phyloP scores from a whole-genome alignment of 2,888 invertebrate species.

The Glyphotaelius pellucidus region DNA sequence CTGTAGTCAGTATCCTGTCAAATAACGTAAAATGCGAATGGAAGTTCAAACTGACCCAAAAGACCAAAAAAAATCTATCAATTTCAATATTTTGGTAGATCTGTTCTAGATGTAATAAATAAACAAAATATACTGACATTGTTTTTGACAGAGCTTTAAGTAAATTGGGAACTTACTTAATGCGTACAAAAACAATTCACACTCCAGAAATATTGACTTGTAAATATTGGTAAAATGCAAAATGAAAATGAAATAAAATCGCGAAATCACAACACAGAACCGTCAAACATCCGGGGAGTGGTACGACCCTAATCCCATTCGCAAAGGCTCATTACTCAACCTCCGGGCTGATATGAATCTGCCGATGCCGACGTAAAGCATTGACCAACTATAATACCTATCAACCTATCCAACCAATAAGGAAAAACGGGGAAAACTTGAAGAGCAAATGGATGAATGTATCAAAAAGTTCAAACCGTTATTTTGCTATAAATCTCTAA shows the following conservation, averaged over 20 bases:
- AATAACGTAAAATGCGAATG: background rate
- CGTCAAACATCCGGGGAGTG: background rate
- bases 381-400: conserved; percentile 19
- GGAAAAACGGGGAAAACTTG: background rate
- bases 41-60: background rate
- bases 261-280: background rate
- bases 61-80: background rate
- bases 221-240: background rate
- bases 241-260: background rate
- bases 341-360: conserved; percentile 50
- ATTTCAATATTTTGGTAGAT: background rate
- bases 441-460: background rate
- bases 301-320: conserved; percentile 34
- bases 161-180: background rate
- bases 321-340: conserved; percentile 22
- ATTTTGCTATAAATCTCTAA: background rate
- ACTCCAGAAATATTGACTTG: background rate
- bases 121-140: background rate
- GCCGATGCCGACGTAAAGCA: conserved; percentile 47
- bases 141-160: background rate
- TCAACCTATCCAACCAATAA: background rate
- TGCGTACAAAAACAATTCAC: background rate
- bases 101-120: background rate
- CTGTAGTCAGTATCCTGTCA: background rate
- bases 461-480: background rate